These are phyloP conservation scores for Carposina sasakii DNA, from an alignment of 1,140 invertebrate genomes.

Conservation along the genomic window DNA sequence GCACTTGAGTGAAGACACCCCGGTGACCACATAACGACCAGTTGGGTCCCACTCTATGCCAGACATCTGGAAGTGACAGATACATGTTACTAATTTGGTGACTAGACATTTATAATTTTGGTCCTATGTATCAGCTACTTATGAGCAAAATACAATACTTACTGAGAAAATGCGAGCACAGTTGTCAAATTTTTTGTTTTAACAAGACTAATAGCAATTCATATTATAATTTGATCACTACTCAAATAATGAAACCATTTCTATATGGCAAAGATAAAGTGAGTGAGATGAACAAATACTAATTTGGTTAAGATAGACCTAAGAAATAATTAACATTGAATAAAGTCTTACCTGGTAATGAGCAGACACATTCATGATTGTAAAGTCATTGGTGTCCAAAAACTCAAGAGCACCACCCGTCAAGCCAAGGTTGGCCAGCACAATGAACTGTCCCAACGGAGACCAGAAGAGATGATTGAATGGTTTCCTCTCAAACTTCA, in stretches of 20 bases:
- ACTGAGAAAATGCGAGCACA: no score
- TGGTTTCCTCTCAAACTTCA: constrained; percentile 91
- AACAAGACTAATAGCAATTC: no score
- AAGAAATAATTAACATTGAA: neutral
- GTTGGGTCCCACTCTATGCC: constrained; percentile 99
- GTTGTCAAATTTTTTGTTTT: no score
- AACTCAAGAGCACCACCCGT: constrained; percentile 95
- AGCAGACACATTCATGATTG: constrained; percentile 93
- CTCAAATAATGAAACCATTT: no score
- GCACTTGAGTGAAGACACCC: constrained; percentile 95
- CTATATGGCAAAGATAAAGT: constrained; percentile 12
- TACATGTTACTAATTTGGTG: neutral
- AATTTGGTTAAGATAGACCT: no score
- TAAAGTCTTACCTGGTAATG: constrained; percentile 82
- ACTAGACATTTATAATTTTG: neutral
- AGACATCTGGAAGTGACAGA: constrained; percentile 77
- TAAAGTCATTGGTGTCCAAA: constrained; percentile 95
- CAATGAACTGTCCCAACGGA: constrained; percentile 95
- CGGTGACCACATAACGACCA: constrained; percentile 96
- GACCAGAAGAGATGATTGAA: constrained; percentile 98
- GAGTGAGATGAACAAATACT: no score
- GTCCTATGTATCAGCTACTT: no score
- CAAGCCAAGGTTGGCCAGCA: constrained; percentile 87
- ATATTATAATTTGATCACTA: no score
- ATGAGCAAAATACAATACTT: no score